Evolutionary conservation across 2,797 vertebrate genomes (phyloP), one percentile per base, ranked within the genome.

Genomic region (Xiphorhynchus erythropygius): DNA sequence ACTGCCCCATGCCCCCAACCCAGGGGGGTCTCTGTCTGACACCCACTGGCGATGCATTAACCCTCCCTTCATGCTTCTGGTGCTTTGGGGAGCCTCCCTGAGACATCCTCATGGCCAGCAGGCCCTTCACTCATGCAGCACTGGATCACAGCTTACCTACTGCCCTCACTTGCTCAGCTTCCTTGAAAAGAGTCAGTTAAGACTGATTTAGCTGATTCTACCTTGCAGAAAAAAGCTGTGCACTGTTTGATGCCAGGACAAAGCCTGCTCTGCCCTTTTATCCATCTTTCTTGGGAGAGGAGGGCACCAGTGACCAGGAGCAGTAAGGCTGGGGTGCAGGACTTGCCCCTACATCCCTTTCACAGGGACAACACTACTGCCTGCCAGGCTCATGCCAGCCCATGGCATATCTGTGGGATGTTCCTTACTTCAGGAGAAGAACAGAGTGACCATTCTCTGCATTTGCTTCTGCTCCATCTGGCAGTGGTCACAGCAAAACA

Each of bases 341-440:
- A 39, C 25, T 44, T 13, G 1, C 11, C 56, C 23, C 39, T 27
- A 35, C 33, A 4, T 23, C 28, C 39, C 64, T 74, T 49, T 50
- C 35, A 39, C 24, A 89, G 18, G 64, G 16, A 11, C 1, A 4
- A 76, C 32, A 21, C 19, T 3, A 16, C 68, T 68, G 50, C 81
- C 57, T 56, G 41, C 33, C 68, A 55, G 59, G 32, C 44, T 86
- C 10, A 0, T 35, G 10, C 27, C 6, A 5, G 41, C 30, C 57
- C 25, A 11, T 0, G 0, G 16, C 1, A 0, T 50, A 7, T 7
- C 64, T 35, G 23, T 14, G 39, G 30, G 23, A 18, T 18, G 8
- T 9, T 14, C 35, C 55, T 3, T 3, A 11, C 46, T 53, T 14
- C 15, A 23, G 46, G 14, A 42, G 65, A 82, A 57, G 55, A 67